These are phyloP conservation scores for Perca schrenkii DNA, from an alignment of 2,113 vertebrate genomes.

Conservation along the genomic window DNA sequence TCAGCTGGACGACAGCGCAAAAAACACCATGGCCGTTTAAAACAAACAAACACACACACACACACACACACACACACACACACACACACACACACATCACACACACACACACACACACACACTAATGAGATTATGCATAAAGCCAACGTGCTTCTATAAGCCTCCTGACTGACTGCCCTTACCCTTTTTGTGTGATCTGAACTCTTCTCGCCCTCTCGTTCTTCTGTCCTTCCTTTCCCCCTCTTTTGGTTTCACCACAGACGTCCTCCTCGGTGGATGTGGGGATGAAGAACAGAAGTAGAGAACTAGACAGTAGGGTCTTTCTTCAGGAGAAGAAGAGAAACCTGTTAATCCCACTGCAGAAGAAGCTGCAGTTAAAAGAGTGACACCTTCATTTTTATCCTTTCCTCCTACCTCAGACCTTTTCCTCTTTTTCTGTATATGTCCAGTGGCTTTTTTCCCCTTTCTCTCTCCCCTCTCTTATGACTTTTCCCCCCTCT, in stretches of 20 bases:
- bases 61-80: neutral
- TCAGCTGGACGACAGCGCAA: neutral
- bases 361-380: neutral
- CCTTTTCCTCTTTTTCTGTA: neutral
- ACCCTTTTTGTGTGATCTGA: constrained; percentile 55
- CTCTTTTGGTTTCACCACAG: neutral
- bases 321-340: constrained; percentile 2
- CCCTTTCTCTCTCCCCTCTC: neutral
- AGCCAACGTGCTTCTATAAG: constrained; percentile 42
- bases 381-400: neutral
- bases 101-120: neutral
- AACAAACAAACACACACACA: constrained; percentile 13
- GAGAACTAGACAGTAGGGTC: neutral
- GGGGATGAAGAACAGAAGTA: constrained; percentile 17
- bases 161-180: constrained; percentile 23
- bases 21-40: neutral
- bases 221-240: constrained; percentile 8
- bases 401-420: neutral
- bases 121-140: constrained; percentile 59
- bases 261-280: constrained; percentile 8
- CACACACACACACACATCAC: constrained; percentile 8
- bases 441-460: neutral
- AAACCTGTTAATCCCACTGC: constrained; percentile 23
- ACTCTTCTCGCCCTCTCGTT: constrained; percentile 7
- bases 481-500: neutral